A percentile compares a stretch with the other conserved stretches of the same genome.
phyloP scores from a whole-genome alignment of 2,888 invertebrate genomes.

The Dolichomitus sp. region DNA sequence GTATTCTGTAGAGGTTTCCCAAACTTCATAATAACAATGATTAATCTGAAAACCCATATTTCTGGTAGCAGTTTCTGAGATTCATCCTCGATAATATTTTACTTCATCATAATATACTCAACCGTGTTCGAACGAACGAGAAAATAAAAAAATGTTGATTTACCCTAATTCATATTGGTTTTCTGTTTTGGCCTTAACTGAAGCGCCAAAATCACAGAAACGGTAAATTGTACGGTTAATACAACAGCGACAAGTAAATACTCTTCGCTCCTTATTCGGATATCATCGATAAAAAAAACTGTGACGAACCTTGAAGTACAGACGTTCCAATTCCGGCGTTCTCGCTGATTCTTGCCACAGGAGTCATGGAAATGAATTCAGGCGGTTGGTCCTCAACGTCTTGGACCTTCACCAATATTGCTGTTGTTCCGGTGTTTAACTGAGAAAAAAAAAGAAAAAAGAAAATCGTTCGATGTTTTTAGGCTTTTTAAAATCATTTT shows the following conservation, averaged over 20 bases:
- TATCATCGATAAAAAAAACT: constrained; percentile 12
- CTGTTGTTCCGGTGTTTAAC: constrained; percentile 96
- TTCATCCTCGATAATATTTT: background rate
- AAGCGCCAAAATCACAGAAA: background rate
- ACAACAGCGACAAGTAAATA: background rate
- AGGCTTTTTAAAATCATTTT: background rate
- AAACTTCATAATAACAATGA: too few species aligned
- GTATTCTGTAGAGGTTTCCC: too few species aligned
- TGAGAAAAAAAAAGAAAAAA: constrained; percentile 88
- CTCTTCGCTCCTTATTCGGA: background rate
- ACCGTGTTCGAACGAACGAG: background rate
- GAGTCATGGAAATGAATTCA: constrained; percentile 94
- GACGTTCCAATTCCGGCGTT: constrained; percentile 94
- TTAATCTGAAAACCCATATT: background rate
- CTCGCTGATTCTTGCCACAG: constrained; percentile 95
- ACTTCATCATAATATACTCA: background rate
- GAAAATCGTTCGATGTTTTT: background rate
- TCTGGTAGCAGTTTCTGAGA: background rate
- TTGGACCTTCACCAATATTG: constrained; percentile 94
- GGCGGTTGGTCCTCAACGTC: constrained; percentile 98
- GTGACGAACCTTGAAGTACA: constrained; percentile 91
- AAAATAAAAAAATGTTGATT: background rate
- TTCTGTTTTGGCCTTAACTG: background rate
- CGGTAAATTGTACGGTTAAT: background rate
- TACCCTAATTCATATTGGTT: background rate